Evolutionary conservation across 1,140 invertebrate species (phyloP).

Genomic region (Orius laevigatus): DNA sequence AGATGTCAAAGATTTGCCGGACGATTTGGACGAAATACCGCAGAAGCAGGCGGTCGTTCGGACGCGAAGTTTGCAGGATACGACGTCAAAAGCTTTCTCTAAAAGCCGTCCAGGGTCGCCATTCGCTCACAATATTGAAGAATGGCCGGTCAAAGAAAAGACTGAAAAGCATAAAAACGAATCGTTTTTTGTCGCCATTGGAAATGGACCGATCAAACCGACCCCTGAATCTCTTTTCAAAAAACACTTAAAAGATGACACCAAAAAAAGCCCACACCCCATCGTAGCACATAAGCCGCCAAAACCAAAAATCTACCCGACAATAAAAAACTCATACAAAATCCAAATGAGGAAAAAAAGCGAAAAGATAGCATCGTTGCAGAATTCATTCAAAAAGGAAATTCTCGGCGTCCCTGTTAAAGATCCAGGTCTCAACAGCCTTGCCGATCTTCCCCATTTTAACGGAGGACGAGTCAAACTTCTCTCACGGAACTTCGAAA

Average conservation of each 20-base stretch:
- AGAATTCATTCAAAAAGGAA: constrained; percentile 21
- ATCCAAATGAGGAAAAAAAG: constrained; percentile 8
- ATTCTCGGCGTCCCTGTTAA: constrained; percentile 18
- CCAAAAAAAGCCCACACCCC: constrained; percentile 22
- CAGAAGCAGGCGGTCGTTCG: constrained; percentile 28
- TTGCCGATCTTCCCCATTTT: constrained; percentile 11
- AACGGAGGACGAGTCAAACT: constrained; percentile 18
- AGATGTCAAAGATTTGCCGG: constrained; percentile 37
- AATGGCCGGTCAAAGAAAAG: constrained; percentile 14
- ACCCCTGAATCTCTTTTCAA: constrained; percentile 15
- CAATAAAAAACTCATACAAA: constrained; percentile 22
- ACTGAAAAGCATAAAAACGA: constrained; percentile 19
- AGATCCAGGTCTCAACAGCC: constrained; percentile 17
- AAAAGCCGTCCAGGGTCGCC: constrained; percentile 21
- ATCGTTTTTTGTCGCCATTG: constrained; percentile 22
- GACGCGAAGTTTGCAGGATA: constrained; percentile 33
- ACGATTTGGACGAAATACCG: constrained; percentile 29
- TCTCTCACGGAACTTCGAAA: constrained; percentile 26
- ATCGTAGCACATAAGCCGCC: constrained; percentile 33
- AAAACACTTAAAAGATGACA: constrained; percentile 17
- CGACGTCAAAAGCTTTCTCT: constrained; percentile 23
- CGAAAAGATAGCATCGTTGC: constrained; percentile 10
- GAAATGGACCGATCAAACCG: constrained; percentile 12
- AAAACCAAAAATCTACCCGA: constrained; percentile 30
- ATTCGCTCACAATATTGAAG: constrained; percentile 24